These are phyloP conservation scores for Drosophila merina DNA, from an alignment of 2,888 invertebrate species.

Conservation along the genomic window DNA sequence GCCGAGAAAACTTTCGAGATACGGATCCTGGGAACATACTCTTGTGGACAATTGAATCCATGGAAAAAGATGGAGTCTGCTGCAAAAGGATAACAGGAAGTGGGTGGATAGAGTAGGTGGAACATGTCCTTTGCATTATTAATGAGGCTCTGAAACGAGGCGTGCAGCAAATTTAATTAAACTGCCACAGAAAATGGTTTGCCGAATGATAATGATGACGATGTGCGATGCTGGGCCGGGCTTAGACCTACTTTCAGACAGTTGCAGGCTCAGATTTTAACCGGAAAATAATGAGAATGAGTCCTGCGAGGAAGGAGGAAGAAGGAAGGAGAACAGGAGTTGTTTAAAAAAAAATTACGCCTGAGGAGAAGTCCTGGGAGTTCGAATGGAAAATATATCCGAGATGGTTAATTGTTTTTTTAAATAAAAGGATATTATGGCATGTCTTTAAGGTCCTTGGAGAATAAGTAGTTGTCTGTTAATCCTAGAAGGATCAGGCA, in stretches of 20 bases:
- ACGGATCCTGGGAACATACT: slow-evolving; percentile 10
- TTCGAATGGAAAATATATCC: too few species aligned
- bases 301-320: not conserved
- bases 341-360: not conserved
- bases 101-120: not conserved
- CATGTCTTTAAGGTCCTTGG: too few species aligned
- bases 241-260: slow-evolving; percentile 30
- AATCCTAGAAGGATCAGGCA: too few species aligned
- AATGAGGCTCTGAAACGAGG: slow-evolving; percentile 55
- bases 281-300: slow-evolving; percentile 5
- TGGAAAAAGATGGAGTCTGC: not conserved
- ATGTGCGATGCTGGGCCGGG: slow-evolving; percentile 11
- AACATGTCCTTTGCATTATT: slow-evolving; percentile 64
- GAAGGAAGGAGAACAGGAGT: not conserved
- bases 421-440: too few species aligned
- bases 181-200: slow-evolving; percentile 40
- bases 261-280: slow-evolving; percentile 29
- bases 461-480: too few species aligned
- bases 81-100: slow-evolving; percentile 2
- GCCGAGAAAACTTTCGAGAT: slow-evolving; percentile 18
- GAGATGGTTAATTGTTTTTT: too few species aligned
- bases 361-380: too few species aligned
- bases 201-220: slow-evolving; percentile 34
- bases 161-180: slow-evolving; percentile 65
- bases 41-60: slow-evolving; percentile 11